Base-by-base conservation (phyloP, 1,140 invertebrate species). In the Eurosta solidaginis region DNA sequence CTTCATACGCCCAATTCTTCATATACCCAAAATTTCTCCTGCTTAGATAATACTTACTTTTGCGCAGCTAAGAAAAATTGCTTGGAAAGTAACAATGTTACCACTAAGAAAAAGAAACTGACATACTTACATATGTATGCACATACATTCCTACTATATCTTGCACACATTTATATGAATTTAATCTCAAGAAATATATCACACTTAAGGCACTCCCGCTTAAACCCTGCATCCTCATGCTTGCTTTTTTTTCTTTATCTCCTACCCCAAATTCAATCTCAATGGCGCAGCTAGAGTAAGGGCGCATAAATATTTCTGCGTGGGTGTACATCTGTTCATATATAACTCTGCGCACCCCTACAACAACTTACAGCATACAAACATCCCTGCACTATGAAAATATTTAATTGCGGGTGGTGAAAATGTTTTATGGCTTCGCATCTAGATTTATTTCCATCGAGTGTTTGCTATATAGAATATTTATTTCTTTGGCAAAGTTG, bases 381-480 rank as follows among this genome's bases (percentile, higher is more conserved):
- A 12, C 29, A 0, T 22, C 5, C 42, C 27, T 40, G 42, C 33
- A 49, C 40, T 14, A 33, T 54, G 12, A 2, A 47, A 82, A 84
- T 86, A 86, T 86, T 86, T 86, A 86, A 86, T 86, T 86, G 85
- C 82, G 85, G 85, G 52, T 84, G 82, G 81, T 86, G 85, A 84
- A 86, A 86, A 86, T 86, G 85, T 84, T 86, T 86, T 86, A 86
- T 86, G 84, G 85, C 84, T 84, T 86, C 84, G 83, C 83, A 85
- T 83, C 86, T 83, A 86, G 85, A 86, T 86, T 86, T 86, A 86
- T 86, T 86, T 86, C 84, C 83, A 63, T 86, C 86, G 82, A 83
- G 82, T 85, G 82, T 85, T 83, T 85, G 84, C 84, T 85, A 85
- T 85, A 85, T 85, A 84, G n/a, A n/a, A n/a, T 85, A 84, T 85